Conservation (phyloP, 2,797 vertebrate species). For the Varecia variegata region DNA sequence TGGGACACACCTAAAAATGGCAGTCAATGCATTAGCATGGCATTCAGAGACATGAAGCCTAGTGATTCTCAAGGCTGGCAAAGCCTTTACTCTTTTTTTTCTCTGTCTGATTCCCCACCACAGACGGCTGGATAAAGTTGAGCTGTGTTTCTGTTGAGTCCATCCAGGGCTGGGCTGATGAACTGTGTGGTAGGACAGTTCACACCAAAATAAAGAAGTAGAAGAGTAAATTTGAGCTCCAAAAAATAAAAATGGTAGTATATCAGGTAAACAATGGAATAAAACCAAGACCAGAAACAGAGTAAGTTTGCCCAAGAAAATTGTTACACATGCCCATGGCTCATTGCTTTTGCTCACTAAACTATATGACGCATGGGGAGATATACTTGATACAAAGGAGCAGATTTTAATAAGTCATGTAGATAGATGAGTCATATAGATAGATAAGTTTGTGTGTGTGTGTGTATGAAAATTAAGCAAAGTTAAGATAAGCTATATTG, state of each 20-base stretch:
- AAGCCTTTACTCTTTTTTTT: not conserved
- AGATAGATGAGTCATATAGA: not conserved
- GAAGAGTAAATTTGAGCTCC: not conserved
- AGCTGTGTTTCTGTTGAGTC: not conserved
- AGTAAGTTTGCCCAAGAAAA: not conserved
- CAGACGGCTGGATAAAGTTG: not conserved
- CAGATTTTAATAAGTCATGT: not conserved
- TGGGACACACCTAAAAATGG: not conserved
- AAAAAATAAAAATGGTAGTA: not conserved
- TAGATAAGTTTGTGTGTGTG: not conserved
- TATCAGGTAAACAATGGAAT: not conserved
- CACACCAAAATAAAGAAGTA: not conserved
- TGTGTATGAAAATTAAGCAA: slow-evolving; percentile 12
- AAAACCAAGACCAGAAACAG: not conserved
- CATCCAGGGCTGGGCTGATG: not conserved
- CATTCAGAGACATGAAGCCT: not conserved
- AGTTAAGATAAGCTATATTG: not conserved
- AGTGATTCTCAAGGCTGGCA: not conserved
- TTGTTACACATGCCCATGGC: not conserved
- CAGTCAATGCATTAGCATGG: not conserved
- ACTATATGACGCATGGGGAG: not conserved
- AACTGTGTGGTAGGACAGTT: not conserved
- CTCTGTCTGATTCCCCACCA: not conserved
- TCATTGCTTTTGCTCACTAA: not conserved
- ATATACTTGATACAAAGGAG: not conserved